Base-by-base conservation (phyloP, 2,797 vertebrate genomes). In the Todus mexicanus region DNA sequence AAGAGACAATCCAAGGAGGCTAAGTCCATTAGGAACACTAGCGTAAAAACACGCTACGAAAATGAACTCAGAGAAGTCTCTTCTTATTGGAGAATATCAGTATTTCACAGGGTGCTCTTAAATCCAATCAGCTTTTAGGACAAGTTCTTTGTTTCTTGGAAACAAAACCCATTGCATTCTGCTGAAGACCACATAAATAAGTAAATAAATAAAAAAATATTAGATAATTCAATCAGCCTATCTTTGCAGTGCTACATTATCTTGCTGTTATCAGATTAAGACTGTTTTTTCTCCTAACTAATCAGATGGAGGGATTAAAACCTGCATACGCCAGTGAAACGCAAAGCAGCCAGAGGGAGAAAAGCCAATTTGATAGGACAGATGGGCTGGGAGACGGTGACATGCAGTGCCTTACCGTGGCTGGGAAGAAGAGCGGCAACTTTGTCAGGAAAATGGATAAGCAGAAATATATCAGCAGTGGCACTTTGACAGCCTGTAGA, bases 241-340 rank as follows among this genome's bases (percentile, higher is more conserved):
- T 76, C 37, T 78, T 91, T 88, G 19, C 68, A 84, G 43, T 75
- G 70, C 61, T 92, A 37, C n/a, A 18, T 79, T 88, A 91, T 66
- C 56, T 51, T 82, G 47, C 76, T 75, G 27, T 93, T 93, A 93
- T 57, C 76, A 73, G 87, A 73, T 94, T 92, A 93, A 91, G 73
- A 48, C 27, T 56, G 31, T 10, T 86, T 92, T 79, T 87, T 37
- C 66, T 83, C 42, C 37, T 40, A 72, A 66, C 33, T 96, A 93
- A 92, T 93, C 26, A 33, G 74, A 81, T 70, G 51, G 73, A 81
- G 26, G 73, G 77, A 90, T 96, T 96, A 92, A 93, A 95, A 78
- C 43, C 51, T 92, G 77, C 45, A 70, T 71, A 68, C 1, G 2
- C 56, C 50, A 86, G 70, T 66, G 80, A 87, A 95, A 84, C 51